Evolutionary conservation across 2,888 invertebrate species (phyloP).

Genomic region (Acanthococcus lagerstroemiae): DNA sequence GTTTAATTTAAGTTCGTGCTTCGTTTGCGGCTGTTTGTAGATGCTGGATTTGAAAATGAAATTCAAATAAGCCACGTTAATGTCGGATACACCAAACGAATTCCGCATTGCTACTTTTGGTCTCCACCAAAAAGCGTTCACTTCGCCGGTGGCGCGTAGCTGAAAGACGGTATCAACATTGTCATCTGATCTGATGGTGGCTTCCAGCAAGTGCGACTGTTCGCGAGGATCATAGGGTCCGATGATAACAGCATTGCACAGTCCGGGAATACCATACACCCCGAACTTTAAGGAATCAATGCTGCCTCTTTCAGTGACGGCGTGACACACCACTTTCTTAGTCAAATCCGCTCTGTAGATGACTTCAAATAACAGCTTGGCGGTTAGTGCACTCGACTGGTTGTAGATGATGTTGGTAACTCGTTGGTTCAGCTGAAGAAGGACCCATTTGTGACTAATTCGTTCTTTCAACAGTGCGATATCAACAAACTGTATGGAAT

Average conservation of each 20-base stretch:
- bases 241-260: constrained; percentile 6
- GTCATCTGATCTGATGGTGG: too few relatives aligned
- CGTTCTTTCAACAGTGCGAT: not conserved
- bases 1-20: too few relatives aligned
- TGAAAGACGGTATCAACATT: too few relatives aligned
- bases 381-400: not conserved
- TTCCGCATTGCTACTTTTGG: too few relatives aligned
- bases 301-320: not conserved
- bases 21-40: too few relatives aligned
- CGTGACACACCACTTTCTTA: constrained; percentile 16
- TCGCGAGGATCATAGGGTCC: constrained; percentile 3
- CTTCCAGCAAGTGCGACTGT: not conserved
- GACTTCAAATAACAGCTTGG: constrained; percentile 2
- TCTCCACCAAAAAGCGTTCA: not conserved
- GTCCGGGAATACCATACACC: constrained; percentile 17
- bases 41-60: not conserved
- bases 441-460: not conserved
- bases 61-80: not conserved
- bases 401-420: not conserved
- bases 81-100: not conserved
- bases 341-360: constrained; percentile 16
- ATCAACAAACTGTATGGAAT: not conserved
- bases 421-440: not conserved
- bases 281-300: not conserved
- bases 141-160: not conserved